These are phyloP conservation scores for Ceratina calcarata DNA, from an alignment of 1,140 invertebrate species.

Conservation along the genomic window DNA sequence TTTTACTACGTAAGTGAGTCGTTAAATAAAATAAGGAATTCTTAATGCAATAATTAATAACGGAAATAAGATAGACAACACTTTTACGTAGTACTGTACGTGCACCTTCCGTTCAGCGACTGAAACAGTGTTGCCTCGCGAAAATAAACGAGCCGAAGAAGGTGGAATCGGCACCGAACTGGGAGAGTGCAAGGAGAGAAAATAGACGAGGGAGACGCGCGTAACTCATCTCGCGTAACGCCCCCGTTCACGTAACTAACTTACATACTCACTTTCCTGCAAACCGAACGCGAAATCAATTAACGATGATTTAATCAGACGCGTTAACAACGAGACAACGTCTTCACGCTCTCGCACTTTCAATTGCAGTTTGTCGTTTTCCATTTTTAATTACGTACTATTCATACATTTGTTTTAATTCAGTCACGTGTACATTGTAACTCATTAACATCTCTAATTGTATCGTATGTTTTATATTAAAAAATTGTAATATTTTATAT, in stretches of 20 bases:
- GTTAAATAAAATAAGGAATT: too few relatives aligned
- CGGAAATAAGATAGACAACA: too few relatives aligned
- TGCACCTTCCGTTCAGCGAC: constrained; percentile 65
- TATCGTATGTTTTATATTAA: too few relatives aligned
- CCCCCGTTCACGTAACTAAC: background rate
- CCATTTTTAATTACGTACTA: too few relatives aligned
- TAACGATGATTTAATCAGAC: constrained; percentile 29
- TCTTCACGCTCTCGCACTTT: background rate
- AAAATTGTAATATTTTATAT: too few relatives aligned
- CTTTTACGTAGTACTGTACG: constrained; percentile 1
- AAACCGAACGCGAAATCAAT: constrained; percentile 15
- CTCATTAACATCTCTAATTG: too few relatives aligned
- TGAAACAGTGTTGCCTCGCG: constrained; percentile 62
- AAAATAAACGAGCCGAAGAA: constrained; percentile 45
- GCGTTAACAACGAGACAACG: background rate
- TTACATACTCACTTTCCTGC: background rate
- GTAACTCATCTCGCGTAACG: constrained; percentile 34
- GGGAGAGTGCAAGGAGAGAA: constrained; percentile 24
- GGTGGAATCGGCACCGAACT: constrained; percentile 40
- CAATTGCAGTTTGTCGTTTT: too few relatives aligned
- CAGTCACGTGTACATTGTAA: too few relatives aligned
- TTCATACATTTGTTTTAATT: too few relatives aligned
- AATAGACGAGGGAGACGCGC: constrained; percentile 26
- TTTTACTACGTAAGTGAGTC: too few relatives aligned
- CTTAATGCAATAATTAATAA: too few relatives aligned